Evolutionary conservation across 2,113 vertebrate species (phyloP), one percentile per base, ranked within the genome.

Genomic region (Morone saxatilis): DNA sequence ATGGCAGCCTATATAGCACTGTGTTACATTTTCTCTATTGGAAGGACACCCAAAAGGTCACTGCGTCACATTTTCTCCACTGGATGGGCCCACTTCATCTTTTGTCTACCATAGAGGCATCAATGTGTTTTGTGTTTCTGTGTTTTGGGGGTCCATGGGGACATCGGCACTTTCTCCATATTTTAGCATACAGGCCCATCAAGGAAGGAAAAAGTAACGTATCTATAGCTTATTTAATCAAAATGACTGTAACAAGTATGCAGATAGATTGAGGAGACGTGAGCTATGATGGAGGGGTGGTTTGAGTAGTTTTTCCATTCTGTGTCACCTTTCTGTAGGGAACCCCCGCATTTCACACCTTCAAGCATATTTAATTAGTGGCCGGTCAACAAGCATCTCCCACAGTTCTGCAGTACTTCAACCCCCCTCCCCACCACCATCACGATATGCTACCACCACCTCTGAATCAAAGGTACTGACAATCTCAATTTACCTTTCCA

Each of bases 381-480:
- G 22, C n/a, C 7, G n/a, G 43, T 76, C 77, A 76, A 73, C 1
- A 12, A 54, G 62, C 59, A 59, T 75, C 45, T 83, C 71, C 50
- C 63, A 62, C 47, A 22, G 5, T 78, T 22, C 61, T 17, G 71
- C 68, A 17, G 40, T 2, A 2, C 56, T 65, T 40, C 40, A 76
- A 61, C 14, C 17, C 66, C 63, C 14, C 17, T 61, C 63, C 14
- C 38, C 60, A 40, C 47, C 76, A 19, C 38, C 50, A 66, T 68
- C 63, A 57, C 2, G 38, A 59, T 71, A 78, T 72, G 62, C 71
- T 45, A 16, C 73, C 77, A n/a, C 22, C 66, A 68, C 70, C 75
- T 81, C 84, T 84, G 90, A 89, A 56, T 87, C 84, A 67, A 83
- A 83, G 78, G 80, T 76, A 71, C 76, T 59, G 43, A 78, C 73